Base-by-base conservation (phyloP, 2,113 vertebrate genomes). In the Seriola quinqueradiata region DNA sequence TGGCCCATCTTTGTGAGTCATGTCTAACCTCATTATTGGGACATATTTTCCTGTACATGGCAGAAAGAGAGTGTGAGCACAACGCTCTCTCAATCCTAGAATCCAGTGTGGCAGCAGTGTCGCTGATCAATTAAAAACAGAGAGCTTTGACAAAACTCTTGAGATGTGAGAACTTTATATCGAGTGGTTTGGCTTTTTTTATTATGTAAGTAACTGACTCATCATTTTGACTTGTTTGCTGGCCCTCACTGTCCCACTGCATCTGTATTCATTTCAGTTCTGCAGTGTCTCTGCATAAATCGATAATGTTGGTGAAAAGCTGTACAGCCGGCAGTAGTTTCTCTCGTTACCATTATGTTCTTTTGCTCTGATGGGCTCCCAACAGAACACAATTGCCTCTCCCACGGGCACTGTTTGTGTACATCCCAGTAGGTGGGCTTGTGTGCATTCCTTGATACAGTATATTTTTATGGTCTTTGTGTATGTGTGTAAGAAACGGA, bases 381-480 rank as follows among this genome's bases (percentile, higher is more conserved):
- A 79, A 44, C 48, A 36, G 32, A 79, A 64, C 65, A 59, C n/a
- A 77, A 73, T 61, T 67, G 17, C 54, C 46, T 50, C 28, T 63
- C 57, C 75, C 61, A 52, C 21, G 16, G 54, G 48, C 13, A 1
- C 48, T 74, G 66, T 82, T 71, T 70, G 57, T 81, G 59, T 82
- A 46, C 48, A 48, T 32, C 44, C 46, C 68, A 77, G 65, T 81
- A 52, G 52, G 58, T 63, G 84, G 75, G 70, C 60, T 50, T 88
- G 50, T 72, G 50, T 79, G 46, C 28, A 40, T 71, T 83, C 54
- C 59, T 58, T 63, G 12, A 52, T 73, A 28, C 13, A 42, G 75
- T 81, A 63, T 87, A 77, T 85, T 78, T 66, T 63, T 75, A 42
- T 66, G n/a, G 34, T 50, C 57, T 70, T 73, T 77, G 73, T 80